These are phyloP conservation scores for Liodrosophila aerea DNA, from an alignment of 2,888 invertebrate species.

Conservation along the genomic window DNA sequence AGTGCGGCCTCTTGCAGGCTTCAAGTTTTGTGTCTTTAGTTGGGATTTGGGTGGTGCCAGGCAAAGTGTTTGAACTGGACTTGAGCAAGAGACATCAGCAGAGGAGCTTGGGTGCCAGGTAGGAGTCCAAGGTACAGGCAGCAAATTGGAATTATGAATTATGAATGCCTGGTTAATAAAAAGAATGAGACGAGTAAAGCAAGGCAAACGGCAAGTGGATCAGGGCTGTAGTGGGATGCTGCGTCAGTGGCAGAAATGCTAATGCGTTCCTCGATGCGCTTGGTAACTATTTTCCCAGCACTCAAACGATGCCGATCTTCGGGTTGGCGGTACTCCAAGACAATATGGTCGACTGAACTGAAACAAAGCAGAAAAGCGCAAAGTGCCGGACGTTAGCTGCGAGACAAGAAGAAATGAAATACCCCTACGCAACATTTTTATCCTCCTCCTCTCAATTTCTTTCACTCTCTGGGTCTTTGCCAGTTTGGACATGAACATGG, in stretches of 20 bases:
- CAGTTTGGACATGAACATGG: slow-evolving; percentile 33
- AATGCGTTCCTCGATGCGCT: slow-evolving; percentile 75
- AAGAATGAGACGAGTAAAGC: slow-evolving; percentile 40
- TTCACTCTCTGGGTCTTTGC: slow-evolving; percentile 6
- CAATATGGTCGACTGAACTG: slow-evolving; percentile 78
- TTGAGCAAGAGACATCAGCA: slow-evolving; percentile 27
- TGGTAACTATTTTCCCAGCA: slow-evolving; percentile 75
- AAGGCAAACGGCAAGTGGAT: slow-evolving; percentile 54
- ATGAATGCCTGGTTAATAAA: slow-evolving; percentile 78
- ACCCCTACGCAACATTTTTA: slow-evolving; percentile 66
- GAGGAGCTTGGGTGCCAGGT: slow-evolving; percentile 7
- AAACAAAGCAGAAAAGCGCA: slow-evolving; percentile 77
- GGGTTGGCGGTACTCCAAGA: slow-evolving; percentile 19
- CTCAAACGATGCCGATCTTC: slow-evolving; percentile 68
- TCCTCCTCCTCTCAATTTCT: background rate
- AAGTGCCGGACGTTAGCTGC: slow-evolving; percentile 51
- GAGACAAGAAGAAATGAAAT: slow-evolving; percentile 56
- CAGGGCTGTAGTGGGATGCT: slow-evolving; percentile 11
- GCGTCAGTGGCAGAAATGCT: slow-evolving; percentile 69
- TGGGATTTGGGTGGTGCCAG: slow-evolving; percentile 57
- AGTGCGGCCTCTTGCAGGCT: slow-evolving; percentile 23
- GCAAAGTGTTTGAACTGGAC: slow-evolving; percentile 71
- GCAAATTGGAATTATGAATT: slow-evolving; percentile 81
- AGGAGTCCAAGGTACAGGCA: slow-evolving; percentile 49
- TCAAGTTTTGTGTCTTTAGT: slow-evolving; percentile 28